Evolutionary conservation across 2,888 invertebrate species (phyloP), one percentile per base, ranked within the genome.

Genomic region (Lepidochrysops patricia): DNA sequence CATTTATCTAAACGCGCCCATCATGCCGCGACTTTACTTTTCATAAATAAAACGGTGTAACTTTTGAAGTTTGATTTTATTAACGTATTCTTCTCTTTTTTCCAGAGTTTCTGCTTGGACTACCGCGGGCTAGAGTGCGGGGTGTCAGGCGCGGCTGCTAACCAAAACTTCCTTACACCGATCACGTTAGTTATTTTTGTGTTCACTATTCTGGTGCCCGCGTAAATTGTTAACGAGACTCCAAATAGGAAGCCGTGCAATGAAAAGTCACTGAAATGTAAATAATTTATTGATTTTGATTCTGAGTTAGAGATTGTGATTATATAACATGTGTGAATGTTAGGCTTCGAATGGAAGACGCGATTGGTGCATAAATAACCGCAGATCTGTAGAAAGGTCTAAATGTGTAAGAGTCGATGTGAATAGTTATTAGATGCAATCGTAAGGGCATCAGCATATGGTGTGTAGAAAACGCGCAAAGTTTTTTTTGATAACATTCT

Each of bases 31-130:
- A n/a, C n/a, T n/a, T n/a, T n/a, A n/a, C n/a, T n/a, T n/a, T n/a
- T n/a, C n/a, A n/a, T n/a, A n/a, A n/a, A n/a, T n/a, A n/a, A n/a
- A n/a, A n/a, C n/a, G n/a, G n/a, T n/a, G n/a, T n/a, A n/a, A n/a
- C n/a, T n/a, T n/a, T n/a, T n/a, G n/a, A n/a, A n/a, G n/a, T n/a
- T n/a, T n/a, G n/a, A n/a, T n/a, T n/a, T n/a, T n/a, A 34, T 12
- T 66, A 61, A 58, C 58, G 15, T 57, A 25, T 59, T 62, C n/a
- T 59, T 60, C 63, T 63, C 57, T 64, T 61, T 48, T 66, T 67
- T 68, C 37, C 89, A 89, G 89, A 86, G 77, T 70, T 89, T 84
- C 72, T 89, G 89, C 74, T 72, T 84, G 59, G 85, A 82, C 71
- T 89, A 87, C 68, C 79, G 82, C 15, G 83, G 79, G 1, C 79